Conservation (phyloP, 23 tunicate genomes). For the Clavelina lepadiformis region DNA sequence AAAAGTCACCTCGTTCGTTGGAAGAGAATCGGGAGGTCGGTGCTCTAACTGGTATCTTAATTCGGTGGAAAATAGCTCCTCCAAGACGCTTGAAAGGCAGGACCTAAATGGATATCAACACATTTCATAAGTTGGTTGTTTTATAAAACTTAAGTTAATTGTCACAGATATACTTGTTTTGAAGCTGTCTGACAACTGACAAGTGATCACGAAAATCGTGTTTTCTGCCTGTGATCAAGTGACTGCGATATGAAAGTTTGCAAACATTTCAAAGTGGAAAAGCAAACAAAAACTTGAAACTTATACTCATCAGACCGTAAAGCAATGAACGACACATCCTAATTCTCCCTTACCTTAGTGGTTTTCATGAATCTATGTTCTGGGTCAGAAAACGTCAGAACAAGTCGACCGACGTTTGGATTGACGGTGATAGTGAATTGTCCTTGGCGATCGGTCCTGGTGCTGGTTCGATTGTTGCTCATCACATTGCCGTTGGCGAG, state of each 20-base stretch:
- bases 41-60: constrained; percentile 38
- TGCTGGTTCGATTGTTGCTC: constrained; percentile 27
- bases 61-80: constrained; percentile 47
- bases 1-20: background rate
- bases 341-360: no score
- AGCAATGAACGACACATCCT: no score
- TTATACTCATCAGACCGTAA: no score
- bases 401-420: constrained; percentile 49
- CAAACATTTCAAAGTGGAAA: no score
- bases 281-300: no score
- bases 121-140: no score
- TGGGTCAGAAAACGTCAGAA: constrained; percentile 59
- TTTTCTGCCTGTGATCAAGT: no score
- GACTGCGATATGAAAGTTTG: no score
- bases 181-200: no score
- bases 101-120: constrained; percentile 32
- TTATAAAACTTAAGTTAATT: no score
- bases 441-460: constrained; percentile 32
- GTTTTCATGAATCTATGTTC: constrained; percentile 31
- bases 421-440: constrained; percentile 40
- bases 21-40: constrained; percentile 10
- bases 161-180: no score
- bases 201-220: no score
- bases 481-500: constrained; percentile 21
- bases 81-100: constrained; percentile 52